Evolutionary conservation across 2,888 invertebrate genomes (phyloP).

Genomic region (Gandaritis pyraliata): DNA sequence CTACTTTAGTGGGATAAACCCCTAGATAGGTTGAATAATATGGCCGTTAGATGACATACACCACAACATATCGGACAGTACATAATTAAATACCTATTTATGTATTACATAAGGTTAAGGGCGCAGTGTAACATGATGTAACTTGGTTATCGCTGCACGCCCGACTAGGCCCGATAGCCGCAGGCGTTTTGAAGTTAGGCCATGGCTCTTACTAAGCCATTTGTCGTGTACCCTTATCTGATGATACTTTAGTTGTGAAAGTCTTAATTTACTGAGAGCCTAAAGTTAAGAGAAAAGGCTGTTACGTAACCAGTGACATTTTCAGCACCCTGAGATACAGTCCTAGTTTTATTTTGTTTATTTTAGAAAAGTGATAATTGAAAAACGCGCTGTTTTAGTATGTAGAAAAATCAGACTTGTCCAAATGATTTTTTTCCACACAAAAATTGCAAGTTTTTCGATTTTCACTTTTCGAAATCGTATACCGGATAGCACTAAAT

Average conservation of each 20-base stretch:
- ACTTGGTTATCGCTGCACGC: slow-evolving; percentile 13
- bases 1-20: too few relatives aligned
- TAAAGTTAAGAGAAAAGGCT: background rate
- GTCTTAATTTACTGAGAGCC: background rate
- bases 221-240: background rate
- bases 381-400: too few relatives aligned
- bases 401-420: too few relatives aligned
- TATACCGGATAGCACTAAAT: too few relatives aligned
- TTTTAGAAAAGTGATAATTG: too few relatives aligned
- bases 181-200: slow-evolving; percentile 6
- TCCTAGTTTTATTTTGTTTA: too few relatives aligned
- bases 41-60: background rate
- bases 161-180: background rate
- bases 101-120: background rate
- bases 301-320: too few relatives aligned
- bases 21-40: too few relatives aligned
- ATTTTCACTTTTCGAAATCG: too few relatives aligned
- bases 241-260: slow-evolving; percentile 2
- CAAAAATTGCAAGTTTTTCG: too few relatives aligned
- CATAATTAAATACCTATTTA: background rate
- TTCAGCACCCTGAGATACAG: too few relatives aligned
- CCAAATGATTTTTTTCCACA: too few relatives aligned
- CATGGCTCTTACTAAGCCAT: background rate
- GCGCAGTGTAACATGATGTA: background rate
- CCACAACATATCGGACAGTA: background rate